phyloP scores from a whole-genome alignment of 2,888 invertebrate genomes.

The Pyrrhia umbra region DNA sequence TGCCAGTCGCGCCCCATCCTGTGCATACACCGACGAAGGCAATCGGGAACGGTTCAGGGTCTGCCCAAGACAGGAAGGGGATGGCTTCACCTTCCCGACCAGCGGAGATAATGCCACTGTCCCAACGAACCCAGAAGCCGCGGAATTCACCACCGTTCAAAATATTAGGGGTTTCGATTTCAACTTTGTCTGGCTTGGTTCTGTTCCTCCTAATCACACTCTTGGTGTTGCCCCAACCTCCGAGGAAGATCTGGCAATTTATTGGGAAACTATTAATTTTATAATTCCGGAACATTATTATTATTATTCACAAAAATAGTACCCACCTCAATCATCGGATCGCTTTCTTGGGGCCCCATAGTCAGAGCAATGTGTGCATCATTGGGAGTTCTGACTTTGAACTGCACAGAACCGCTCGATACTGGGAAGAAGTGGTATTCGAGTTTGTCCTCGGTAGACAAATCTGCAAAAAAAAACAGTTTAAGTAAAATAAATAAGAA shows the following conservation, averaged over 20 bases:
- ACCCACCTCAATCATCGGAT: constrained; percentile 95
- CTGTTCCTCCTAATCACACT: constrained; percentile 95
- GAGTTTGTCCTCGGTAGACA: constrained; percentile 94
- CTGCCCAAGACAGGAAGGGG: constrained; percentile 93
- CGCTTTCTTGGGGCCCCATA: constrained; percentile 92
- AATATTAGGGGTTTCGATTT: constrained; percentile 93
- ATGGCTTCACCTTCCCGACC: constrained; percentile 93
- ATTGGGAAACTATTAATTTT: constrained; percentile 5
- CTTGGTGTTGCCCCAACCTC: constrained; percentile 96
- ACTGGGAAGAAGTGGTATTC: constrained; percentile 95
- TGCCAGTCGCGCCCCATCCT: constrained; percentile 95
- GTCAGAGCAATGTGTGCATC: constrained; percentile 97
- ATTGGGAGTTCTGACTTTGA: constrained; percentile 94
- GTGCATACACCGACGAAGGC: constrained; percentile 95
- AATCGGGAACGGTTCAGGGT: constrained; percentile 93
- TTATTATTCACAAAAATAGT: neutral
- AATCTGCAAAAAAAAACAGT: constrained; percentile 90
- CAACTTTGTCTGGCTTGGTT: constrained; percentile 93
- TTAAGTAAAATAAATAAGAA: neutral
- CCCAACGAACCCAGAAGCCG: constrained; percentile 96
- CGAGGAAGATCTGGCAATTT: constrained; percentile 92
- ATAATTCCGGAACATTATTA: neutral
- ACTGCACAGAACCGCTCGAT: constrained; percentile 92
- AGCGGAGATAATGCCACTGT: constrained; percentile 92
- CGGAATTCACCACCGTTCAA: constrained; percentile 93